Conservation (phyloP, 2,888 invertebrate species). For the Scaptomyza polygonia region DNA sequence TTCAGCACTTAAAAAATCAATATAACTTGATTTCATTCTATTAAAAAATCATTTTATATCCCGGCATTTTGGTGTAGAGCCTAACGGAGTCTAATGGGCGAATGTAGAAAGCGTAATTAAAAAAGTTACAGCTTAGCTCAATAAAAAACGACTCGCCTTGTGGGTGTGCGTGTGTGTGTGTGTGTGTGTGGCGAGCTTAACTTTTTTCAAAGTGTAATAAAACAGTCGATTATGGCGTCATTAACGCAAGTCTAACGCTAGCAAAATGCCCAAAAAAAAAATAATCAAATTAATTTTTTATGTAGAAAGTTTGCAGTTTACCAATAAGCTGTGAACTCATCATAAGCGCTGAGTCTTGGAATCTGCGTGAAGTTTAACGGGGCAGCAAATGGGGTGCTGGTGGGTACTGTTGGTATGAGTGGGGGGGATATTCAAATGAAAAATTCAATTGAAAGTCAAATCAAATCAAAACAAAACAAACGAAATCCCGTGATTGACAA, state of each 20-base stretch:
- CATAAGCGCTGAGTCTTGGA: slow-evolving; percentile 61
- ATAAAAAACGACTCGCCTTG: slow-evolving; percentile 57
- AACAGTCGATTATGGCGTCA: slow-evolving; percentile 79
- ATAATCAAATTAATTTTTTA: slow-evolving; percentile 80
- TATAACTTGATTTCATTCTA: slow-evolving; percentile 52
- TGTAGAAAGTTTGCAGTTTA: slow-evolving; percentile 69
- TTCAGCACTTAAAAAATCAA: slow-evolving; percentile 45
- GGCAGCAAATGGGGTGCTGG: background rate
- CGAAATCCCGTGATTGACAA: slow-evolving; percentile 77
- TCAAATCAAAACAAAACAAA: slow-evolving; percentile 69
- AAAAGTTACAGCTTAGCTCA: slow-evolving; percentile 50
- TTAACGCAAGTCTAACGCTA: slow-evolving; percentile 63
- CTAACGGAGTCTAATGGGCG: slow-evolving; percentile 16
- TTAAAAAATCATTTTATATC: slow-evolving; percentile 39
- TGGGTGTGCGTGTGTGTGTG: slow-evolving; percentile 26
- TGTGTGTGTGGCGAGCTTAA: slow-evolving; percentile 40
- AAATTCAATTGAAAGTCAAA: slow-evolving; percentile 79
- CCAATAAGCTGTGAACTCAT: slow-evolving; percentile 67
- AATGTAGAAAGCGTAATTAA: slow-evolving; percentile 65
- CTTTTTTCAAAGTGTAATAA: slow-evolving; percentile 75
- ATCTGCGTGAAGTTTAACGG: slow-evolving; percentile 49
- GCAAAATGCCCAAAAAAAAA: slow-evolving; percentile 38
- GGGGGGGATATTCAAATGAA: slow-evolving; percentile 65
- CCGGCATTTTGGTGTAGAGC: slow-evolving; percentile 8
- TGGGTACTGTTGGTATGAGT: slow-evolving; percentile 14